These are phyloP conservation scores for Plecotus auritus DNA, from an alignment of 2,113 vertebrate genomes.

Conservation along the genomic window DNA sequence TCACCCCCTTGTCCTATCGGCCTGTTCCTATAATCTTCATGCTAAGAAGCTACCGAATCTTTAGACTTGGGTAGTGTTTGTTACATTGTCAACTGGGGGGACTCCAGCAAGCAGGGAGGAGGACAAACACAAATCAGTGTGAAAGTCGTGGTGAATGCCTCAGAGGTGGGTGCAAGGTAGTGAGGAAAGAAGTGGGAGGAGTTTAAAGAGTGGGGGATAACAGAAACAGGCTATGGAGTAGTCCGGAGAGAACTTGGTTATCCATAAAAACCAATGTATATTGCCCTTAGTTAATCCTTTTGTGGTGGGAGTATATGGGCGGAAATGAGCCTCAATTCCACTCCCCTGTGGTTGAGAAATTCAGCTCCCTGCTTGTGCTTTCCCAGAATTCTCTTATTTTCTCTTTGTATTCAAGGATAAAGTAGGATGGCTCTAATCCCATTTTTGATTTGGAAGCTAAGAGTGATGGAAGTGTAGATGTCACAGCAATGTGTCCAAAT, in stretches of 20 bases:
- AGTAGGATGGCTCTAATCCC: constrained; percentile 31
- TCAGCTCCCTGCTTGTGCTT: not conserved
- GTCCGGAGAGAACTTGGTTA: not conserved
- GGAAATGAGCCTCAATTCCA: not conserved
- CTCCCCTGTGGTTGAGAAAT: not conserved
- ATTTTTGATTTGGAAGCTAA: constrained; percentile 54
- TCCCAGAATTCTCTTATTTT: constrained; percentile 41
- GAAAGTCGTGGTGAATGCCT: not conserved
- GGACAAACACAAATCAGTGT: not conserved
- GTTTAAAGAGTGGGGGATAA: not conserved
- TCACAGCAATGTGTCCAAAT: constrained; percentile 59
- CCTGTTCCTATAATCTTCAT: too few species aligned
- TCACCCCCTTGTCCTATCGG: not conserved
- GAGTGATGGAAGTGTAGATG: constrained; percentile 47
- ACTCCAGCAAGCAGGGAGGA: not conserved
- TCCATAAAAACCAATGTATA: not conserved
- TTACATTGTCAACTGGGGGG: not conserved
- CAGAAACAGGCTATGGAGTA: not conserved
- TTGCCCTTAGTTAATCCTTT: not conserved
- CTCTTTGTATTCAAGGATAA: constrained; percentile 61
- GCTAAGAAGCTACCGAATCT: not conserved
- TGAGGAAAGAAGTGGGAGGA: not conserved
- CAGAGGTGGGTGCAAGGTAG: not conserved
- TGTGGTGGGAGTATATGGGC: not conserved
- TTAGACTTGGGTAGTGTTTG: not conserved